Conservation (phyloP, 35 echinoderm and acorn worm genomes). For the Acanthaster planci region DNA sequence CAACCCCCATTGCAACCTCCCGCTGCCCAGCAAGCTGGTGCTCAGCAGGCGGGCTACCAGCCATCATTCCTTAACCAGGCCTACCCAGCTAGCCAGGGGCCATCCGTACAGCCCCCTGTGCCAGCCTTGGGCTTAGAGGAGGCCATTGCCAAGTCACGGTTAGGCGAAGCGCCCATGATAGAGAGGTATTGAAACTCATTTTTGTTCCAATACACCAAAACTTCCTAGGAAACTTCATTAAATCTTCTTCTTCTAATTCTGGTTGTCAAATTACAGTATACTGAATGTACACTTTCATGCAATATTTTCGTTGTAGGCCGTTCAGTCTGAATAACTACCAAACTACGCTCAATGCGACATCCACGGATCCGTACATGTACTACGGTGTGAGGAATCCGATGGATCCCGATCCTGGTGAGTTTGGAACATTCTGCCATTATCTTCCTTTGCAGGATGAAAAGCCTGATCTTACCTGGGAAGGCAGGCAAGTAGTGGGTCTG, state of each 20-base stretch:
- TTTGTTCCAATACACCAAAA: too few relatives aligned
- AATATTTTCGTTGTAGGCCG: conserved; percentile 44
- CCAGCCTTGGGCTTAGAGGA: conserved; percentile 65
- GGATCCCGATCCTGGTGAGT: conserved; percentile 66
- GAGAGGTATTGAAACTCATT: background rate
- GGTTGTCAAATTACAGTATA: too few relatives aligned
- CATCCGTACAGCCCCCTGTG: conserved; percentile 36
- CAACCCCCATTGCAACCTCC: conserved; percentile 33
- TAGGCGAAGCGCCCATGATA: conserved; percentile 5
- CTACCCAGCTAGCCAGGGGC: conserved; percentile 19
- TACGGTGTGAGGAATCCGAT: conserved; percentile 79
- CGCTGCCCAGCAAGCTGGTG: background rate
- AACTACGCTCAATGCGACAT: conserved; percentile 8
- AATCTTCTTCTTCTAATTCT: background rate
- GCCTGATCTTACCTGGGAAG: too few relatives aligned
- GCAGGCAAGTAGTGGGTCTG: too few relatives aligned
- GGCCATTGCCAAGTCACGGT: conserved; percentile 58
- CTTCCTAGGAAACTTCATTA: background rate
- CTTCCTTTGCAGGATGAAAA: too few relatives aligned
- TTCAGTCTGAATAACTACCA: conserved; percentile 34
- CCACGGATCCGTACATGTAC: conserved; percentile 74
- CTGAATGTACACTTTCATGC: background rate
- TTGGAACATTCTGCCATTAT: background rate
- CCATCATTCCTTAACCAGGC: conserved; percentile 77
- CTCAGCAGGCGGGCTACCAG: conserved; percentile 33